Base-by-base conservation (phyloP, 2,888 invertebrate species). In the Eristalis intricaria region DNA sequence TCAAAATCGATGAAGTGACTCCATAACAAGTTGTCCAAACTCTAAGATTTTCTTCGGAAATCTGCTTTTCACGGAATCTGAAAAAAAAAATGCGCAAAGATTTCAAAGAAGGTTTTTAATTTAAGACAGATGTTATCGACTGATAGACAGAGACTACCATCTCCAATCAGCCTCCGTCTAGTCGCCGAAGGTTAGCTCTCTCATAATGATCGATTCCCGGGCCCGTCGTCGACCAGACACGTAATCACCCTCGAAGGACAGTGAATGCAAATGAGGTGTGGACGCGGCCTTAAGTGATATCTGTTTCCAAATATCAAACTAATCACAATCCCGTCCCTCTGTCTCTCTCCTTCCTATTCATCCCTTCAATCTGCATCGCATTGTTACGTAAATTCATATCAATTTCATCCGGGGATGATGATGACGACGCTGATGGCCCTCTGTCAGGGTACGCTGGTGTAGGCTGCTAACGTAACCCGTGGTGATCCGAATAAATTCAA, bases 401-500 rank as follows among this genome's bases (percentile, higher is more conserved):
- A 35, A 78, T 74, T 50, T 64, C 69, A 74, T 63, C 50, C 58
- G 58, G 29, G 69, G 35, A 35, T 69, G 69, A 29, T 69, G 69
- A 29, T 64, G 70, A 70, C 60, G 79, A 70, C 74, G 74, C 50
- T 85, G 81, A 85, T 85, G 70, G 68, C 23, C 76, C 32, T 35
- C 71, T 85, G 50, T 77, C 76, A 81, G 43, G 64, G 50, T n/a
- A 77, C 65, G 68, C 68, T 1, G 43, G 22, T 22, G 35, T 11
- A 58, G 64, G 32, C 61, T 35, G 58, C 69, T 15, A 50, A 26
- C 58, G 10, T 15, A 63, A 75, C 40, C 43, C 22, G 61, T 22
- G 70, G 35, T 43, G 63, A 26, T 66, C 61, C 74, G 89, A 89
- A 88, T 89, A 89, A 89, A 90, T 90, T 89, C 88, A 88, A 89